Conservation (phyloP, 2,113 vertebrate genomes). For the Pristiophorus japonicus region DNA sequence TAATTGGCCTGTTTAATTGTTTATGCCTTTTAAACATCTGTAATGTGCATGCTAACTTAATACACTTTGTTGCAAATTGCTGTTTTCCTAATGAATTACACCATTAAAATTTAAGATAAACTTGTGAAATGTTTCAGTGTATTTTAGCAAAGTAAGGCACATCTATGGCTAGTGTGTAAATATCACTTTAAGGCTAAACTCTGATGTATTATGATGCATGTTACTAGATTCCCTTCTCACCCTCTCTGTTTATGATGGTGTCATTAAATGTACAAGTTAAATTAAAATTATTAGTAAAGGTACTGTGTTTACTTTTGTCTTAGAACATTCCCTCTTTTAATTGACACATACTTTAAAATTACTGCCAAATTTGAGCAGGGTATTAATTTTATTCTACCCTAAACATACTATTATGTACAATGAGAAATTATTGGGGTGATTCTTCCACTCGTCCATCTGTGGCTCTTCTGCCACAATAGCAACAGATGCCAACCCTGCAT, state of each 20-base stretch:
- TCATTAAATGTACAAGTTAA: neutral
- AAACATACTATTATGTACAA: neutral
- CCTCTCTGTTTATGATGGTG: neutral
- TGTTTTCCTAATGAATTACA: neutral
- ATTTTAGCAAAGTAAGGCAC: neutral
- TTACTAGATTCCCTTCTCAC: neutral
- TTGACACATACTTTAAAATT: neutral
- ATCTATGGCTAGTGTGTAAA: neutral
- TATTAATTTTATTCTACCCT: neutral
- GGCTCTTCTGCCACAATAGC: neutral
- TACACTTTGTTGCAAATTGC: neutral
- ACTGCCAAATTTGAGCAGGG: neutral
- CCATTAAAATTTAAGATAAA: neutral
- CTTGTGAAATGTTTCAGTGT: neutral
- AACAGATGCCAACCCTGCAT: neutral
- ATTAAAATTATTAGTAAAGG: neutral
- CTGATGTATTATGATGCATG: neutral
- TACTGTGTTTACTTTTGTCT: neutral
- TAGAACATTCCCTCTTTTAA: neutral
- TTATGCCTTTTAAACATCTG: conserved; percentile 11
- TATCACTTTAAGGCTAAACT: neutral
- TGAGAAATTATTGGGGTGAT: neutral
- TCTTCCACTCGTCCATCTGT: neutral
- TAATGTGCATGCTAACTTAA: conserved; percentile 16
- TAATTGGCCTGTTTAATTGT: neutral